A percentile compares a stretch with the other conserved stretches of the same genome.
Conservation (phyloP, 2,113 vertebrate species). For the Meleagris gallopavo region DNA sequence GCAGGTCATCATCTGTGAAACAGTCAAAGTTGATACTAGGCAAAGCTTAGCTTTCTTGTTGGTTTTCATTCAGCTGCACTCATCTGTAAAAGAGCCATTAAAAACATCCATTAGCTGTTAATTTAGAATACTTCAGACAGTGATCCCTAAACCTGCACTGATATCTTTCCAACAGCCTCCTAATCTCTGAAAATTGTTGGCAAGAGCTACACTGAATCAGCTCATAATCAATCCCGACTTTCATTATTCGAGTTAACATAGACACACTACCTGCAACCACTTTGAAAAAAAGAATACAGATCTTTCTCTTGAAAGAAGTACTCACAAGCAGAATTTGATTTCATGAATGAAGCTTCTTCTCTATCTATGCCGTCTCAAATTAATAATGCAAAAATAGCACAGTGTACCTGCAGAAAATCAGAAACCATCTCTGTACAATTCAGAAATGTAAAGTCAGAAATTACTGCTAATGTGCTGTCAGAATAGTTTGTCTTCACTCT, state of each 20-base stretch:
- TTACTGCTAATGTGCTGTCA: neutral
- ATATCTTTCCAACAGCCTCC: slow-evolving; percentile 59
- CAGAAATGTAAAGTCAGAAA: neutral
- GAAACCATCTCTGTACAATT: neutral
- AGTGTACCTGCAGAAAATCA: neutral
- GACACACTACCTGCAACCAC: slow-evolving; percentile 24
- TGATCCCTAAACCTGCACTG: slow-evolving; percentile 61
- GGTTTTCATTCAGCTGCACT: slow-evolving; percentile 56
- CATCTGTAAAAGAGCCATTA: slow-evolving; percentile 69
- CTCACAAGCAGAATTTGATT: slow-evolving; percentile 13
- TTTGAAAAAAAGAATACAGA: slow-evolving; percentile 1
- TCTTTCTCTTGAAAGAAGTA: neutral
- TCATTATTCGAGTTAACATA: slow-evolving; percentile 46
- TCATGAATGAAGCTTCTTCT: slow-evolving; percentile 29
- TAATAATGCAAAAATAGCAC: slow-evolving; percentile 2
- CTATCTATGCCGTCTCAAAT: slow-evolving; percentile 18
- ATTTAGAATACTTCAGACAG: slow-evolving; percentile 70
- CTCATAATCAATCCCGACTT: slow-evolving; percentile 13
- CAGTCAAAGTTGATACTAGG: slow-evolving; percentile 27
- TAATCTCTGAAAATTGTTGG: slow-evolving; percentile 73
- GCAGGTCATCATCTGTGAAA: slow-evolving; percentile 52
- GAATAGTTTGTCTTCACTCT: neutral
- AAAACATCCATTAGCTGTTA: slow-evolving; percentile 70
- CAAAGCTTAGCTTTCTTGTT: slow-evolving; percentile 36
- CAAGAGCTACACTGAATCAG: slow-evolving; percentile 49